Conservation (phyloP, 2,888 invertebrate genomes). For the Smittia aterrima region DNA sequence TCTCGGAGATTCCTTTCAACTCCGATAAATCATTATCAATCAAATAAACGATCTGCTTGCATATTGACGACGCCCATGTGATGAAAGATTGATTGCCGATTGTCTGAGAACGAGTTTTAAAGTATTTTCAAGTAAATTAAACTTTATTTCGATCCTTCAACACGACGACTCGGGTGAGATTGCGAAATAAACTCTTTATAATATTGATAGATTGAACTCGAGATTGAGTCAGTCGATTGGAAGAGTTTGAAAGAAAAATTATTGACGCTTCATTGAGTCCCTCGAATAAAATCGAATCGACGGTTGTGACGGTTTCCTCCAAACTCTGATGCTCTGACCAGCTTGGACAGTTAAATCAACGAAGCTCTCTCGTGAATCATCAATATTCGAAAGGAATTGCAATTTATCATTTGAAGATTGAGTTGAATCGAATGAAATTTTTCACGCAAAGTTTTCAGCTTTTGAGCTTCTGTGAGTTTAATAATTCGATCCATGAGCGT, state of each 20-base stretch:
- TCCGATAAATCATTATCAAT: slow-evolving; percentile 38
- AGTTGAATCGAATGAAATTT: not conserved
- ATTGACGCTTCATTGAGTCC: slow-evolving; percentile 19
- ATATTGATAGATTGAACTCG: slow-evolving; percentile 38
- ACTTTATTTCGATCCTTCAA: not conserved
- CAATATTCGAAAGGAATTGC: slow-evolving; percentile 23
- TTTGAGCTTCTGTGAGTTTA: not conserved
- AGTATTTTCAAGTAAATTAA: slow-evolving; percentile 17
- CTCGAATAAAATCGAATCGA: not conserved
- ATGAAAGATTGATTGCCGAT: slow-evolving; percentile 14
- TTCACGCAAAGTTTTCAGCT: not conserved
- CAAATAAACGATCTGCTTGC: slow-evolving; percentile 4
- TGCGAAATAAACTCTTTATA: slow-evolving; percentile 12
- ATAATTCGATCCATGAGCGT: no score
- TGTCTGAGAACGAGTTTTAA: not conserved
- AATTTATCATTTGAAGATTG: not conserved
- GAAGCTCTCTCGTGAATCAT: slow-evolving; percentile 25
- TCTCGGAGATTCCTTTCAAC: not conserved
- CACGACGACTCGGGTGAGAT: not conserved
- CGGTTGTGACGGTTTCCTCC: no score
- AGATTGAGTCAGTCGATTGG: slow-evolving; percentile 30
- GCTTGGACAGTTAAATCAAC: no score
- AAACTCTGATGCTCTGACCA: no score
- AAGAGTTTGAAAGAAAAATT: slow-evolving; percentile 33
- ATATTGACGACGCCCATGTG: slow-evolving; percentile 9